Conservation (phyloP, 2,113 vertebrate species). For the Trematomus loennbergii region DNA sequence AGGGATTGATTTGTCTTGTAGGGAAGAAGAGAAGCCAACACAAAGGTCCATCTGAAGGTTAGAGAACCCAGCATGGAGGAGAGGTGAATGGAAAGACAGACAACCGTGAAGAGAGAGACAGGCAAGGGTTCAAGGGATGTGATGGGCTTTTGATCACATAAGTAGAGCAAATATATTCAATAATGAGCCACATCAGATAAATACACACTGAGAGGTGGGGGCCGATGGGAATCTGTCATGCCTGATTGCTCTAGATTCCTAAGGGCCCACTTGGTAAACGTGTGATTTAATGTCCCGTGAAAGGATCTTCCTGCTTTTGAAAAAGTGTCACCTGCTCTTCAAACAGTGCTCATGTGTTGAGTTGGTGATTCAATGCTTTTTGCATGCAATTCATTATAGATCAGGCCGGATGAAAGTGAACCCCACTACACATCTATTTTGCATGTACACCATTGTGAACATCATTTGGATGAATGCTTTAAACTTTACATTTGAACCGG, state of each 20-base stretch:
- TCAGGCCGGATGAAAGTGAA: not conserved
- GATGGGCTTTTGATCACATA: conserved; percentile 28
- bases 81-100: not conserved
- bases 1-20: conserved; percentile 39
- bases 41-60: conserved; percentile 31
- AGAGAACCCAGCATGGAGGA: not conserved
- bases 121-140: not conserved
- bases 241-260: conserved; percentile 8
- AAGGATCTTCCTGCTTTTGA: not conserved
- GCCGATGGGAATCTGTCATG: not conserved
- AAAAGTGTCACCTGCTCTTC: not conserved
- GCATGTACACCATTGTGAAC: not conserved
- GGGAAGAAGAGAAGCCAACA: conserved; percentile 48
- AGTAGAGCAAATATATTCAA: conserved; percentile 39
- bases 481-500: not conserved
- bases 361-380: not conserved
- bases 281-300: conserved; percentile 17
- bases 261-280: not conserved
- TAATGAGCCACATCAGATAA: conserved; percentile 37
- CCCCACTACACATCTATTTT: not conserved
- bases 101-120: not conserved
- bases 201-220: conserved; percentile 1
- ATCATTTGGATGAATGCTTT: not conserved
- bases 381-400: no score
- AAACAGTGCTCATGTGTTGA: not conserved